These are phyloP conservation scores for Galagoides demidoff DNA, from an alignment of 2,797 vertebrate genomes.

Conservation along the genomic window DNA sequence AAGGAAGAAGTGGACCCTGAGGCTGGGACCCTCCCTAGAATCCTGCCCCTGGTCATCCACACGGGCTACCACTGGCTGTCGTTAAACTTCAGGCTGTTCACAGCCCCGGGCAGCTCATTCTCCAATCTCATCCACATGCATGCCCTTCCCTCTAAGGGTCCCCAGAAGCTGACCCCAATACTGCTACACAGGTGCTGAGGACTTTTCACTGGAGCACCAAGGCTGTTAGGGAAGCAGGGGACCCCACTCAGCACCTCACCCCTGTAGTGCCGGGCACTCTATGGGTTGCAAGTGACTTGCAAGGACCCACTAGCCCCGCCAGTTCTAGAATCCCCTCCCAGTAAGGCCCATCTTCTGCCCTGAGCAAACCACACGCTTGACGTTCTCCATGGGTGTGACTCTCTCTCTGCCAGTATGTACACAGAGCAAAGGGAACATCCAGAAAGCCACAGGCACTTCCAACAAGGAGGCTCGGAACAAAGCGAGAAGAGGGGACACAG, in stretches of 20 bases:
- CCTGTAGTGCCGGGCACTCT: not conserved
- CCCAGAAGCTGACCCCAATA: not conserved
- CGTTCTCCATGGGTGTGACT: not conserved
- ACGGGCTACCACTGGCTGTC: not conserved
- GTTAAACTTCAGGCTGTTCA: not conserved
- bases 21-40: not conserved
- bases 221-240: not conserved
- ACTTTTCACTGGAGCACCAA: not conserved
- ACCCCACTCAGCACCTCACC: not conserved
- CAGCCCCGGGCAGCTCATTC: not conserved
- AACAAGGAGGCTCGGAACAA: not conserved
- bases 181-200: not conserved
- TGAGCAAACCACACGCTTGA: not conserved
- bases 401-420: not conserved
- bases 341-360: not conserved
- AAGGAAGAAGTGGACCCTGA: not conserved
- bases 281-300: not conserved
- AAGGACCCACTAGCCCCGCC: not conserved
- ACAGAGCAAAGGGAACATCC: not conserved
- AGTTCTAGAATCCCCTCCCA: rapidly evolving
- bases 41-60: not conserved
- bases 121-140: not conserved
- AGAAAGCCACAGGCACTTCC: not conserved
- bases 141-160: not conserved
- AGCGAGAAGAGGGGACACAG: not conserved